Evolutionary conservation across 2,888 invertebrate genomes (phyloP), one percentile per base, ranked within the genome.

Genomic region (Gisinianus flammeolus): DNA sequence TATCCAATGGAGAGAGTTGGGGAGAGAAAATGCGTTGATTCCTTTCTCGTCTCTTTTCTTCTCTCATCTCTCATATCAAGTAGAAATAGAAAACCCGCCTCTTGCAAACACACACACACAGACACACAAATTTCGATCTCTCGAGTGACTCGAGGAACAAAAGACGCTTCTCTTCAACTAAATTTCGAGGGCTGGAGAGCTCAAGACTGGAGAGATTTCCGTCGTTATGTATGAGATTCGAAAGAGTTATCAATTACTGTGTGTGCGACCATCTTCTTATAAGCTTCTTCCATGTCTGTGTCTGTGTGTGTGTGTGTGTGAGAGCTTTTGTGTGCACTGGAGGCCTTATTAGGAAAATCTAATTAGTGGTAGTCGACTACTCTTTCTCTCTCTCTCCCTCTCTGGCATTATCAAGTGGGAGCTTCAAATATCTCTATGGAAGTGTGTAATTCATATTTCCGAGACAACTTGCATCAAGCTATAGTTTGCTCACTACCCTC

Each of bases 261-360:
- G 62, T 10, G 44, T 12, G 24, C 31, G 56, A 56, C 58, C 71
- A 56, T 54, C 58, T 58, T 56, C 58, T 24, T 72, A n/a, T n/a
- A 56, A 70, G 54, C 70, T 54, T 52, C 70, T 70, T 66, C 64
- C 26, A 54, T 52, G 12, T 22, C 2, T 44, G 52, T 72, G 72
- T 58, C n/a, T 58, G 8, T 54, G 56, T 71, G 26, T 64, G 26
- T 64, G 64, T 26, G 35, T 30, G 33, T 33, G 68, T 71, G 24
- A 24, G 56, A 19, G 56, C 71, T 56, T 54, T 56, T 71, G 56
- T 66, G 44, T 31, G 69, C 33, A 22, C 31, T 52, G 33, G 68
- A 76, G 76, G 33, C 76, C 76, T 70, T 76, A 76, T 76, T 76
- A 76, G 76, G 76, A 76, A 76, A 76, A 76, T 76, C 76, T 76